These are phyloP conservation scores for Rostratula benghalensis DNA, from an alignment of 2,113 vertebrate genomes.

Conservation along the genomic window DNA sequence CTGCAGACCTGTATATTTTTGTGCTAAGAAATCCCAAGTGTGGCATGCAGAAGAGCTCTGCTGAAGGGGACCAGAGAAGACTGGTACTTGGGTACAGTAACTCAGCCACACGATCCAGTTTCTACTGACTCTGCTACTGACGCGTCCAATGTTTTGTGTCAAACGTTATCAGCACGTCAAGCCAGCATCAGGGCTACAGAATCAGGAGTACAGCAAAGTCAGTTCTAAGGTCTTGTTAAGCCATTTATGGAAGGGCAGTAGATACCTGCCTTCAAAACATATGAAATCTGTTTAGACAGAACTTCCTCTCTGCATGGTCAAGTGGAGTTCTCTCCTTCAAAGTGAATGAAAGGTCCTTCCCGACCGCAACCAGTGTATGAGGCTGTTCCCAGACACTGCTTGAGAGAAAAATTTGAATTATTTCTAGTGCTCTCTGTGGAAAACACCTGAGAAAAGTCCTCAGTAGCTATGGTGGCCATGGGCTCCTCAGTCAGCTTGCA, in stretches of 20 bases:
- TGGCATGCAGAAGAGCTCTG: not conserved
- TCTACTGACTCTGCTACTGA: not conserved
- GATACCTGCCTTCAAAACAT: not conserved
- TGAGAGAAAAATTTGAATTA: not conserved
- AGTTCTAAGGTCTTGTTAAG: not conserved
- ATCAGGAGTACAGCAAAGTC: not conserved
- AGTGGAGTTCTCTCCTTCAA: not conserved
- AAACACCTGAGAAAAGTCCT: not conserved
- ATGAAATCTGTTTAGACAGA: not conserved
- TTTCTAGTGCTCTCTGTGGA: not conserved
- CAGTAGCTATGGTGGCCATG: not conserved
- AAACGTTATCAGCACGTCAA: not conserved
- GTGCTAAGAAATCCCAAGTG: not conserved
- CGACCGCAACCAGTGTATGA: not conserved
- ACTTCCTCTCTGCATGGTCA: not conserved
- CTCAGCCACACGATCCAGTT: not conserved
- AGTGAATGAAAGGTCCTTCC: not conserved
- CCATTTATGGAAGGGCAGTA: not conserved
- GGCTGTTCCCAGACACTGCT: not conserved
- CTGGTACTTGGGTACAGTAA: not conserved
- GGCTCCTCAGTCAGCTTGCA: not conserved
- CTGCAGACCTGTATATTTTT: constrained; percentile 3
- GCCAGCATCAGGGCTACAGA: not conserved
- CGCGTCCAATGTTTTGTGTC: not conserved
- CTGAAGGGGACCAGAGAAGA: not conserved